Conservation (phyloP, 2,113 vertebrate species). For the Bombycilla garrulus region DNA sequence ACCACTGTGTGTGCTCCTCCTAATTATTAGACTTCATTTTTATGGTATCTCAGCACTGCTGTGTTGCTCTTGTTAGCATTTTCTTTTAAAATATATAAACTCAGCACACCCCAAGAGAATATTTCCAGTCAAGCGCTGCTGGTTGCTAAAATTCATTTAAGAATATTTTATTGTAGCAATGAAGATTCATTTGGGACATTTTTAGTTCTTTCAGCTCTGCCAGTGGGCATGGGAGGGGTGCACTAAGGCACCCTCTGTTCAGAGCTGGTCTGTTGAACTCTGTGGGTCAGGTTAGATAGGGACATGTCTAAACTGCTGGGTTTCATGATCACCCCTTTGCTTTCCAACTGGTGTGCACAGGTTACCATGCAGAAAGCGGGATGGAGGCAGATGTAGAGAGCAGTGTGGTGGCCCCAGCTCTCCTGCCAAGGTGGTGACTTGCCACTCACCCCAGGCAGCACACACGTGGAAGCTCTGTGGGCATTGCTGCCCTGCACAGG, state of each 20-base stretch:
- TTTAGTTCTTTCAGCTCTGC: not conserved
- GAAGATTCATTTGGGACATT: not conserved
- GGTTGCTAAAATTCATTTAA: not conserved
- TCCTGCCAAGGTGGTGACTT: not conserved
- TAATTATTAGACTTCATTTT: not conserved
- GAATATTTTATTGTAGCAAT: not conserved
- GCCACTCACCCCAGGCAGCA: fast-evolving
- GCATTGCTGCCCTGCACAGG: not conserved
- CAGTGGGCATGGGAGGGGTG: not conserved
- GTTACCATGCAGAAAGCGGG: not conserved
- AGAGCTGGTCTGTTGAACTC: not conserved
- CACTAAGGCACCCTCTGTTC: not conserved
- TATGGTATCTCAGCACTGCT: not conserved
- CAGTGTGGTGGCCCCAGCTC: fast-evolving
- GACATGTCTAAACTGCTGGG: fast-evolving
- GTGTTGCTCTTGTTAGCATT: not conserved
- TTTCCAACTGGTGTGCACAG: not conserved
- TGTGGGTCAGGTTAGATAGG: no score
- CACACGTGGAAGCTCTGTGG: not conserved
- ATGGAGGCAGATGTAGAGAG: not conserved
- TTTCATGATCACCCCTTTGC: not conserved
- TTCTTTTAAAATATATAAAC: not conserved
- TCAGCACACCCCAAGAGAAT: not conserved
- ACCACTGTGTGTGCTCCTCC: not conserved
- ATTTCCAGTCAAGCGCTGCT: not conserved